Evolutionary conservation across 2,888 invertebrate genomes (phyloP), one percentile per base, ranked within the genome.

Genomic region (Phortica okadai): DNA sequence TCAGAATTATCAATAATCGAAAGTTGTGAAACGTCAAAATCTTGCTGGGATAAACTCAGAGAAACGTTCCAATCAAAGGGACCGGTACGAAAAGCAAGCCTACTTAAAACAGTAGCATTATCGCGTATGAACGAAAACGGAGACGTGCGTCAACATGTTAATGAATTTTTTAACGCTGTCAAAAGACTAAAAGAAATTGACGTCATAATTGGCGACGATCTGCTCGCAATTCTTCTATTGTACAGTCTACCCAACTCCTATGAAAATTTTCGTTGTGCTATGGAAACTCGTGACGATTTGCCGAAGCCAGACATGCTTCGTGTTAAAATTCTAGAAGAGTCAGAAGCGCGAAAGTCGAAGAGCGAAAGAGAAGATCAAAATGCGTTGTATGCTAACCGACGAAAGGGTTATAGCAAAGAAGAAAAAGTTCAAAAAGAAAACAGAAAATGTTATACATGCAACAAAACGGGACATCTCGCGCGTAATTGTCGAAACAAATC

Each of bases 51-150:
- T 3, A 91, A 85, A 76, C 80, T 92, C 25, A 77, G 90, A 70
- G 45, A 67, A 2, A 89, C 89, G 21, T 90, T 89, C 72, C 85
- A 90, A 79, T 91, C 90, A n/a, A 84, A 83, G 64, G 90, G 90
- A 5, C 90, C 90, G 0, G 90, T 90, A 0, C 78, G 89, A 56
- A 91, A 91, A 76, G 91, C 91, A 0, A 90, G 88, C 4, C 77
- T 92, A 5, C 76, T 92, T 14, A 92, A 92, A 73, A 82, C 86
- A 56, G 78, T 91, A 4, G 85, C 86, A 4, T 74, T 90, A 6
- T 85, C 85, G 8, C 85, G 85, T 50, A 90, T 91, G 90, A 59
- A 74, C 16, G 86, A 90, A 21, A 84, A 81, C 1, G 81, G 76
- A 2, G 88, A 90, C 74, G 82, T 90, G 2, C 81, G 88, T 16